Percentiles rank a stretch among this genome's conserved stretches.
These are phyloP conservation scores for Stictonetta naevosa DNA, from an alignment of 2,113 vertebrate species.

Conservation along the genomic window DNA sequence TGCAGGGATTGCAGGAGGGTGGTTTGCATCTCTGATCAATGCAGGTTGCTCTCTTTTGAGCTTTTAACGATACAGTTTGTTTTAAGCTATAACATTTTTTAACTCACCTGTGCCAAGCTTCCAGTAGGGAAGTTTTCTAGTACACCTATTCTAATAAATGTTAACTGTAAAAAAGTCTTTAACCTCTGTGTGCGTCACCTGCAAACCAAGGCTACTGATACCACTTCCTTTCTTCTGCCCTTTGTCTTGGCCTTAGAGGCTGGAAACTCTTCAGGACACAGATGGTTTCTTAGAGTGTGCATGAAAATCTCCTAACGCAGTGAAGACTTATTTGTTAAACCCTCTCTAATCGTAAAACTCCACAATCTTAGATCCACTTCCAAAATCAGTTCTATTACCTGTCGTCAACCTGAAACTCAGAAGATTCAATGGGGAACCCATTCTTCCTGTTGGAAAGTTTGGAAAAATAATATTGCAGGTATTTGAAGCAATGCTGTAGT, in stretches of 20 bases:
- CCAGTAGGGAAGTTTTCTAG: background rate
- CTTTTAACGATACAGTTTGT: accelerated
- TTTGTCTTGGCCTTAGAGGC: background rate
- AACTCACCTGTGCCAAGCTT: background rate
- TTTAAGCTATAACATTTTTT: background rate
- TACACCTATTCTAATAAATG: background rate
- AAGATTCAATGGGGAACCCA: background rate
- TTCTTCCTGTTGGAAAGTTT: background rate
- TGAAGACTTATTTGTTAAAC: background rate
- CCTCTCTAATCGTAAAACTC: background rate
- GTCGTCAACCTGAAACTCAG: background rate
- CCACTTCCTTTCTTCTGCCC: background rate
- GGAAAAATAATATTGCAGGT: background rate
- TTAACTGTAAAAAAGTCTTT: background rate
- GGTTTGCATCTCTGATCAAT: background rate
- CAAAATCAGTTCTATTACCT: background rate
- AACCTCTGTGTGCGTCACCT: background rate
- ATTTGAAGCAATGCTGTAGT: background rate
- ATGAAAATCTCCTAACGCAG: background rate
- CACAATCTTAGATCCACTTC: background rate
- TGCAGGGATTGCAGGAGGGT: background rate
- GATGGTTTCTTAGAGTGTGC: background rate
- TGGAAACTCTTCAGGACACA: background rate
- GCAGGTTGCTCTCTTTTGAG: too few species aligned
- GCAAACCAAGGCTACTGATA: background rate